Evolutionary conservation across 2,113 vertebrate species (phyloP).

Genomic region (Pipa parva): DNA sequence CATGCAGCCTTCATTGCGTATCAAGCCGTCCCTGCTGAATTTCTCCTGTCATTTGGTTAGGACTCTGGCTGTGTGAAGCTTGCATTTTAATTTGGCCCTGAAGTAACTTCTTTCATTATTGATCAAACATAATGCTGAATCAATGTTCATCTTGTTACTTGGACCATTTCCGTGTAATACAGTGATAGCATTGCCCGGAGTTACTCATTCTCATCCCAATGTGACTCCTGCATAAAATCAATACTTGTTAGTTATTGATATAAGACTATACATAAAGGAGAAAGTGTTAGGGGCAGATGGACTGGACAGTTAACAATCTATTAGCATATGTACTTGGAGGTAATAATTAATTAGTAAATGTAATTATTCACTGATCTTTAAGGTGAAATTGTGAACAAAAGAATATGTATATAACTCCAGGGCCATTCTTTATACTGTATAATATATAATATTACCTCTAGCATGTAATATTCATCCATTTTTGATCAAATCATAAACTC

Average conservation of each 20-base stretch:
- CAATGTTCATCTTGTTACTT: slow-evolving; percentile 98
- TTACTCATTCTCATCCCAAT: slow-evolving; percentile 94
- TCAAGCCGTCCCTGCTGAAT: slow-evolving; percentile 67
- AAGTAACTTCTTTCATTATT: slow-evolving; percentile 99
- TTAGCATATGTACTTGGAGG: too few species aligned
- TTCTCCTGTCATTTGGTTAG: slow-evolving; percentile 79
- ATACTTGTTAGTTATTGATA: slow-evolving; percentile 89
- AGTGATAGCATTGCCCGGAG: slow-evolving; percentile 90
- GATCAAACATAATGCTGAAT: slow-evolving; percentile 98
- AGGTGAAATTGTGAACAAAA: not conserved
- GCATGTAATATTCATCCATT: slow-evolving; percentile 2
- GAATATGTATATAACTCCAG: not conserved
- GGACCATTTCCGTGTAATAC: slow-evolving; percentile 94
- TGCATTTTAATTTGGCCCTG: slow-evolving; percentile 97
- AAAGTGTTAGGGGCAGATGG: slow-evolving; percentile 29
- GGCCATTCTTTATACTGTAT: not conserved
- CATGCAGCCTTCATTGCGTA: slow-evolving; percentile 63
- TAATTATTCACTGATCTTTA: not conserved
- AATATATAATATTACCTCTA: too few species aligned
- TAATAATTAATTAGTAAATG: not conserved
- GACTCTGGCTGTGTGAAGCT: slow-evolving; percentile 79
- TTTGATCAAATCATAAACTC: slow-evolving; percentile 14
- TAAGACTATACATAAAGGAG: slow-evolving; percentile 68
- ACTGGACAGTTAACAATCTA: slow-evolving; percentile 5
- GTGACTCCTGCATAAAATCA: slow-evolving; percentile 96